phyloP scores from a whole-genome alignment of 2,113 vertebrate genomes.

The Brachyhypopomus occidentalis region DNA sequence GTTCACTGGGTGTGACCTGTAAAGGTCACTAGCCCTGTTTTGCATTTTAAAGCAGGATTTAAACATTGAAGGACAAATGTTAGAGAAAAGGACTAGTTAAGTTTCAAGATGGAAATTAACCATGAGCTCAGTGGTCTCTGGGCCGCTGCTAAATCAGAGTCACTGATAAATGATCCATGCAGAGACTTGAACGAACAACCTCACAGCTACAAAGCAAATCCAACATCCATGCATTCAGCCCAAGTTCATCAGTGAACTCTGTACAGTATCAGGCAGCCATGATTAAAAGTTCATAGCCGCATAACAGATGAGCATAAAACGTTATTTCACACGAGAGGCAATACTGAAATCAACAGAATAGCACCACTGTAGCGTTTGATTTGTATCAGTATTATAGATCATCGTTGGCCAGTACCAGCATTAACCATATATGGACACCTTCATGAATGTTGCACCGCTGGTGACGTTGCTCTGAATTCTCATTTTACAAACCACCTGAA shows the following conservation, averaged over 20 bases:
- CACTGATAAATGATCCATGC: conserved; percentile 5
- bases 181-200: not conserved
- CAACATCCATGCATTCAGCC: not conserved
- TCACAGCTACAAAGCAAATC: not conserved
- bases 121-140: not conserved
- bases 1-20: not conserved
- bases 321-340: not conserved
- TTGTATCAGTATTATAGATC: too few relatives aligned
- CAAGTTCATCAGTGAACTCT: not conserved
- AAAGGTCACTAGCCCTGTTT: not conserved
- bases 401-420: too few relatives aligned
- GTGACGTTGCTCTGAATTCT: too few relatives aligned
- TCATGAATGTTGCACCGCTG: too few relatives aligned
- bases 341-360: too few relatives aligned
- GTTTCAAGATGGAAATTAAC: too few relatives aligned
- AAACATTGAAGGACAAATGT: not conserved
- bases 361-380: too few relatives aligned
- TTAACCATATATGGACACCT: too few relatives aligned
- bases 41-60: not conserved
- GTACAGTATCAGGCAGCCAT: not conserved
- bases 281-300: too few relatives aligned
- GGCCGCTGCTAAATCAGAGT: conserved; percentile 1
- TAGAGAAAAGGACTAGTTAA: not conserved
- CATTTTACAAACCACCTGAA: not conserved
- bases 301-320: too few relatives aligned